Percentiles rank a stretch among this genome's conserved stretches.
Conservation (phyloP, 2,113 vertebrate genomes). For the Ophiodon elongatus region DNA sequence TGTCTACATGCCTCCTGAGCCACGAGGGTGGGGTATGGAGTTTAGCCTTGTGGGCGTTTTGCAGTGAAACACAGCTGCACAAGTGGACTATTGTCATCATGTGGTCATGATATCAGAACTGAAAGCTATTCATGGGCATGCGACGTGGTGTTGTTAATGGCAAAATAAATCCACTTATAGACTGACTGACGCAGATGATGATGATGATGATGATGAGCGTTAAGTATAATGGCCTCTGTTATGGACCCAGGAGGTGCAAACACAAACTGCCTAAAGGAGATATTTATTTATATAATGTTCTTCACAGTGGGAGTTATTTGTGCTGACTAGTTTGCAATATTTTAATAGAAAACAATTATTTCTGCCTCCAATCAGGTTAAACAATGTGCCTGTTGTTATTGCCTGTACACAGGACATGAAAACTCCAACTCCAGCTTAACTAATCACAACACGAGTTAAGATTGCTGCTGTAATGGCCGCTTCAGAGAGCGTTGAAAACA, state of each 20-base stretch:
- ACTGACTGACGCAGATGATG: background rate
- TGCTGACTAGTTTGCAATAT: constrained; percentile 1
- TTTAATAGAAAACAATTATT: constrained; percentile 5
- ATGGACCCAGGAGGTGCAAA: background rate
- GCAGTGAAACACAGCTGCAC: constrained; percentile 14
- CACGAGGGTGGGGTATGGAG: constrained; percentile 8
- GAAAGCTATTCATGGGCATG: constrained; percentile 19
- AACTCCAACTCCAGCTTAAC: background rate
- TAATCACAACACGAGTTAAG: background rate
- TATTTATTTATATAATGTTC: background rate
- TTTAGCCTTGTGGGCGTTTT: background rate
- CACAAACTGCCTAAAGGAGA: background rate
- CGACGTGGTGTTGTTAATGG: constrained; percentile 2
- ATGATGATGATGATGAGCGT: background rate
- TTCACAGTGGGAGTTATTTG: background rate
- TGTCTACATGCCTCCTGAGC: background rate
- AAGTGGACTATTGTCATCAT: constrained; percentile 36
- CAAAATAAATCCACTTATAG: constrained; percentile 4
- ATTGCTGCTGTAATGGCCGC: background rate
- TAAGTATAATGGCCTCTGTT: background rate
- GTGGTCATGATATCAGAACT: constrained; percentile 9
- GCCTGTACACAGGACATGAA: background rate
- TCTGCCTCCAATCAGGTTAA: background rate
- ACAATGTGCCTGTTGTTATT: background rate
- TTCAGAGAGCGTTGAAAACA: background rate